phyloP scores from a whole-genome alignment of 2,797 vertebrate species.

The Uromys caudimaculatus region DNA sequence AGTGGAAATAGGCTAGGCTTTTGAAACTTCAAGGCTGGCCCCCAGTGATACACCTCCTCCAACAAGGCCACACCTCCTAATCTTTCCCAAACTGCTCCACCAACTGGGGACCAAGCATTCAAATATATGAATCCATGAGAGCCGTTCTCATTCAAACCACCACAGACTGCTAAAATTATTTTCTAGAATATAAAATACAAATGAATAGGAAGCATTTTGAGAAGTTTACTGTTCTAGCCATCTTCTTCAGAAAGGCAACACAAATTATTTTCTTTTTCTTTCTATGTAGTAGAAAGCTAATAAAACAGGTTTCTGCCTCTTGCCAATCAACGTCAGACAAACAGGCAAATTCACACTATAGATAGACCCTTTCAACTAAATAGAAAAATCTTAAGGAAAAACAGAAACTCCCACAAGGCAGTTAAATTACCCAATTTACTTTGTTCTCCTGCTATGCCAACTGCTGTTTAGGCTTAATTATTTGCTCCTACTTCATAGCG shows the following conservation, averaged over 20 bases:
- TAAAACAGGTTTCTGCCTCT: constrained; percentile 19
- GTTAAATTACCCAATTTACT: constrained; percentile 69
- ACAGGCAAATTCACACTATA: constrained; percentile 49
- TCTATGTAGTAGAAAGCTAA: constrained; percentile 37
- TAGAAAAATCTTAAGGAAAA: constrained; percentile 67
- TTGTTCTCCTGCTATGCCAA: constrained; percentile 64
- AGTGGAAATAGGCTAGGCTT: neutral
- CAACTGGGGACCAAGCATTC: neutral
- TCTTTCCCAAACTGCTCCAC: neutral
- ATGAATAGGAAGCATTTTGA: neutral
- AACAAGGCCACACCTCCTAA: neutral
- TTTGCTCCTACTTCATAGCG: constrained; percentile 58
- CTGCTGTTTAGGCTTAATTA: constrained; percentile 75
- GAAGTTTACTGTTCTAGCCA: constrained; percentile 23
- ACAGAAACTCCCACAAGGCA: constrained; percentile 60
- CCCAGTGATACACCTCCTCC: neutral
- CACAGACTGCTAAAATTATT: neutral
- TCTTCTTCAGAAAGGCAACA: neutral
- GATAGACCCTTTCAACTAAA: constrained; percentile 26
- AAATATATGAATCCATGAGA: neutral
- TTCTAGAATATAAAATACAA: neutral
- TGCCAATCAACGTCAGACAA: constrained; percentile 22
- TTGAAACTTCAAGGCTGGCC: neutral
- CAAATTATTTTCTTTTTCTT: constrained; percentile 43
- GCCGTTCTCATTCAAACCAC: neutral